Evolutionary conservation across 2,797 vertebrate species (phyloP).

Genomic region (Falco naumanni): DNA sequence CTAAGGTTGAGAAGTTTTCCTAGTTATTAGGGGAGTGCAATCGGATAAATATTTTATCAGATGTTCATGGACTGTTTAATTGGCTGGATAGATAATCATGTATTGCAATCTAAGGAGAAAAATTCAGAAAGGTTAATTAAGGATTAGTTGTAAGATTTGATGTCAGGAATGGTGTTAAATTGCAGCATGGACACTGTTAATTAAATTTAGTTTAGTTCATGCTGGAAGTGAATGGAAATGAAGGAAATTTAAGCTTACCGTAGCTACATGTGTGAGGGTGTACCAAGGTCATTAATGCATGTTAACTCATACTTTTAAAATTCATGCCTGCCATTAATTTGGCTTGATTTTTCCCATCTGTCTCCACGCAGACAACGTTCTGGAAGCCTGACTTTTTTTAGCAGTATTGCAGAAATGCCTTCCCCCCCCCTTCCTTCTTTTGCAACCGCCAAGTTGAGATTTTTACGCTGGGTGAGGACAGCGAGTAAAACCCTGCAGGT

Average conservation of each 20-base stretch:
- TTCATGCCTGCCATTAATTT: background rate
- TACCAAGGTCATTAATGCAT: background rate
- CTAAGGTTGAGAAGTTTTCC: background rate
- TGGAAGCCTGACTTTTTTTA: background rate
- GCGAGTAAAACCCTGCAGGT: background rate
- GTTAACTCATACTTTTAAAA: background rate
- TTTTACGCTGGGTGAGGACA: background rate
- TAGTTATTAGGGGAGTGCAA: background rate
- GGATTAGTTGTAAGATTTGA: background rate
- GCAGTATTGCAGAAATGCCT: background rate
- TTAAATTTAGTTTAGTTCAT: background rate
- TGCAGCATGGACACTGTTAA: background rate
- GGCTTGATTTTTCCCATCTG: background rate
- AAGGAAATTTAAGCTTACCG: background rate
- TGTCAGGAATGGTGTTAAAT: background rate
- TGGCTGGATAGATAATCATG: background rate
- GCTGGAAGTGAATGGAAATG: background rate
- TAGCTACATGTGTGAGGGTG: background rate
- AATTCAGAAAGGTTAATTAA: background rate
- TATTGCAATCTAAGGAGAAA: background rate
- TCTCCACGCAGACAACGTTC: background rate
- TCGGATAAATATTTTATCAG: background rate
- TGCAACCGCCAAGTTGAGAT: fast-evolving
- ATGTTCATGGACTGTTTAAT: background rate
- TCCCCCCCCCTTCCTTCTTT: fast-evolving